phyloP scores from a whole-genome alignment of 1,140 invertebrate species.

The Monochamus saltuarius region DNA sequence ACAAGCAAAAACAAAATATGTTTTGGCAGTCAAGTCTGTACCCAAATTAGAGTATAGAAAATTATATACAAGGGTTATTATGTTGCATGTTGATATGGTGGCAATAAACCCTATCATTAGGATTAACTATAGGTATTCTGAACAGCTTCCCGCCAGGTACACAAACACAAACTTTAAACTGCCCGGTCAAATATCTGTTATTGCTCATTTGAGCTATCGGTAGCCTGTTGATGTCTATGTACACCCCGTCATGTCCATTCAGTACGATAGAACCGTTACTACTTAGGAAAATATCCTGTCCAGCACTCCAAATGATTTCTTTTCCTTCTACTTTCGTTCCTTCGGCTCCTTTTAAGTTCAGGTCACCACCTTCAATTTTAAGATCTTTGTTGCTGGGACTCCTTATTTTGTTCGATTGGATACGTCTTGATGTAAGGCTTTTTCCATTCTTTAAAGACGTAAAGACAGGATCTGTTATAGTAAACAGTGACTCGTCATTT shows the following conservation, averaged over 20 bases:
- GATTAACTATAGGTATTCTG: slow-evolving; percentile 61
- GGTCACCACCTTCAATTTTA: slow-evolving; percentile 63
- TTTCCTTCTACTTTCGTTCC: slow-evolving; percentile 65
- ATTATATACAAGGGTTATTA: slow-evolving; percentile 69
- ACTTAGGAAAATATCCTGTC: slow-evolving; percentile 77
- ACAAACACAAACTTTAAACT: slow-evolving; percentile 85
- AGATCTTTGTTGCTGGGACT: slow-evolving; percentile 71
- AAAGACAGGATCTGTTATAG: slow-evolving; percentile 71
- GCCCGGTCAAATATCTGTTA: slow-evolving; percentile 53
- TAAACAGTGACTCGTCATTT: slow-evolving; percentile 68
- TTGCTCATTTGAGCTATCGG: slow-evolving; percentile 63
- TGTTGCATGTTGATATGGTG: slow-evolving; percentile 63
- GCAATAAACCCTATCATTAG: slow-evolving; percentile 60
- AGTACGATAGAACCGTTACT: slow-evolving; percentile 76
- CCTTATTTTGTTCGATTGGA: slow-evolving; percentile 70
- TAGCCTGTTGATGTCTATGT: slow-evolving; percentile 70
- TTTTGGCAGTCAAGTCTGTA: too few relatives aligned
- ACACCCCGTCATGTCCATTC: slow-evolving; percentile 68
- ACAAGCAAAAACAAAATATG: too few relatives aligned
- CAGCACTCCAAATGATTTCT: slow-evolving; percentile 66
- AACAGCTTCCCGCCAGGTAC: slow-evolving; percentile 85
- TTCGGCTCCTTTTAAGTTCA: slow-evolving; percentile 66
- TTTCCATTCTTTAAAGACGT: slow-evolving; percentile 67
- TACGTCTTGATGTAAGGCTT: slow-evolving; percentile 67
- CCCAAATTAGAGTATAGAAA: too few relatives aligned